phyloP scores from a whole-genome alignment of 2,888 invertebrate genomes.

The Cyclophora albipunctata region DNA sequence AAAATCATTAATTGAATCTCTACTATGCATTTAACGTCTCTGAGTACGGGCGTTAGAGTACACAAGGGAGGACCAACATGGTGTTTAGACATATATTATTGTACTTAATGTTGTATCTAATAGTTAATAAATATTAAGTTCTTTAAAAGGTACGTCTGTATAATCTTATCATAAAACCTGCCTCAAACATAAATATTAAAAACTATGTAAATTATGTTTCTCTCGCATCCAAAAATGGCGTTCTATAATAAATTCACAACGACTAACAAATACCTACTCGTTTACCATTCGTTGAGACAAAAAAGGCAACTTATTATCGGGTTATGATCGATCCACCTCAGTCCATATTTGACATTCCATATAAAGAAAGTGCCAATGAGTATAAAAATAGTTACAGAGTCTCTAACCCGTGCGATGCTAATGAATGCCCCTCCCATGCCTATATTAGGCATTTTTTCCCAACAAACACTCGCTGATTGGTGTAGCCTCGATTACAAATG shows the following conservation, averaged over 20 bases:
- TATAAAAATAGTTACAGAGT: neutral
- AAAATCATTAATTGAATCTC: too few relatives aligned
- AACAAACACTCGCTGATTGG: conserved; percentile 33
- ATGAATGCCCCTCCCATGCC: conserved; percentile 44
- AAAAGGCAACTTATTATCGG: conserved; percentile 43
- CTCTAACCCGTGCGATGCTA: conserved; percentile 9
- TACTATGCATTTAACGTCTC: too few relatives aligned
- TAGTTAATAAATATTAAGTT: too few relatives aligned
- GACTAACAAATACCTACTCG: conserved; percentile 24
- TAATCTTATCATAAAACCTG: too few relatives aligned
- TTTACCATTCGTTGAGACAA: conserved; percentile 37
- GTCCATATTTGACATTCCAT: conserved; percentile 27
- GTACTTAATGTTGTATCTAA: too few relatives aligned
- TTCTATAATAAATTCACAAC: too few relatives aligned
- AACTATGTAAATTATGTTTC: neutral
- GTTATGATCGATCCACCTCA: conserved; percentile 28
- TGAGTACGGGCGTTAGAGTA: too few relatives aligned
- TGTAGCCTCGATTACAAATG: conserved; percentile 26
- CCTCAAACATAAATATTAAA: too few relatives aligned
- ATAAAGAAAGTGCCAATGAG: conserved; percentile 25
- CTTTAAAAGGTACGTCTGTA: too few relatives aligned
- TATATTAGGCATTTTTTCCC: conserved; percentile 35
- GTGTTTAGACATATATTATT: too few relatives aligned
- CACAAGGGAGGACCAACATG: too few relatives aligned
- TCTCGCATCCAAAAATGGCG: neutral